These are phyloP conservation scores for Piezodorus guildinii DNA, from an alignment of 1,140 invertebrate genomes.

Conservation along the genomic window DNA sequence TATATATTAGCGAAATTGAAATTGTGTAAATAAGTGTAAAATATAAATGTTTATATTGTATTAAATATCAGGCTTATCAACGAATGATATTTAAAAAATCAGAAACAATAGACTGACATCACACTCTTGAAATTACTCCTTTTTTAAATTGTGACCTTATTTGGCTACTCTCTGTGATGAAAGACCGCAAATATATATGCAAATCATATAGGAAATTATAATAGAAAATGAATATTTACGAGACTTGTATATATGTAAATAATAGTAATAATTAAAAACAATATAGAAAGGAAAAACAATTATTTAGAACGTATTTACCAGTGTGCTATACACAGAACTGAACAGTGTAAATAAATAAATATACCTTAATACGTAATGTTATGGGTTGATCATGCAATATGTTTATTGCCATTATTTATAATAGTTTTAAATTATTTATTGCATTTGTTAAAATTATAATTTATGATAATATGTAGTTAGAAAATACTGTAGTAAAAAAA, in stretches of 20 bases:
- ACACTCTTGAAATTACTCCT: neutral
- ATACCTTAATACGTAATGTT: slow-evolving; percentile 13
- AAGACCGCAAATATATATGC: too few relatives aligned
- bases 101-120: too few relatives aligned
- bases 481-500: too few relatives aligned
- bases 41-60: too few relatives aligned
- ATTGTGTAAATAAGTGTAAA: too few relatives aligned
- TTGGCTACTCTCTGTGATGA: neutral
- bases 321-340: slow-evolving; percentile 11
- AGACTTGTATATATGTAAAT: neutral
- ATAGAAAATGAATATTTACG: neutral
- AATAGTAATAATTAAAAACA: neutral
- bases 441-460: slow-evolving; percentile 6
- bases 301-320: slow-evolving; percentile 1
- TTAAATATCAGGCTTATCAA: too few relatives aligned
- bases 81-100: too few relatives aligned
- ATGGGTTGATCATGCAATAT: slow-evolving; percentile 5
- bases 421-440: slow-evolving; percentile 7
- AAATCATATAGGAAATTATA: neutral
- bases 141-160: slow-evolving; percentile 4
- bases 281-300: neutral
- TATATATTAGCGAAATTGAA: too few relatives aligned
- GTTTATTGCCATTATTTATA: slow-evolving; percentile 1
- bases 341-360: slow-evolving; percentile 7
- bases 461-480: too few relatives aligned